A percentile compares a stretch with the other conserved stretches of the same genome.
phyloP scores from a whole-genome alignment of 2,113 vertebrate genomes.

The Garra rufa region DNA sequence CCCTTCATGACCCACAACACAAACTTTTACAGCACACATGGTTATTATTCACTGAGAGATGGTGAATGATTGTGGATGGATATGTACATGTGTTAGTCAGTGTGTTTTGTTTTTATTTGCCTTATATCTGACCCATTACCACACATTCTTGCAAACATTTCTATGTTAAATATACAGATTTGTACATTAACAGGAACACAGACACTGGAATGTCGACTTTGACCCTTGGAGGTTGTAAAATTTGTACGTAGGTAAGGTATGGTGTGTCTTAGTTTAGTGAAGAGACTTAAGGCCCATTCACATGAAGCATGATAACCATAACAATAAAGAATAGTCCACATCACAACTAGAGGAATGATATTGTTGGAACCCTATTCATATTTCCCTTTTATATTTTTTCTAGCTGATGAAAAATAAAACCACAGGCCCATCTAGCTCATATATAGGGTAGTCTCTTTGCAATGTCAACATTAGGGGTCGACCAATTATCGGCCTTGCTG shows the following conservation, averaged over 20 bases:
- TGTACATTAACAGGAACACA: conserved; percentile 17
- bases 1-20: conserved; percentile 61
- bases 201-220: conserved; percentile 19
- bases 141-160: conserved; percentile 12
- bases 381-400: too few species aligned
- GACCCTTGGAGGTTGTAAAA: background rate
- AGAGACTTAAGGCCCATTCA: conserved; percentile 48
- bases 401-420: too few species aligned
- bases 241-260: background rate
- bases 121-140: conserved; percentile 12
- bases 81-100: conserved; percentile 5
- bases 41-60: conserved; percentile 46
- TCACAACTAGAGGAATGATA: background rate
- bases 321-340: background rate
- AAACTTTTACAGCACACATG: conserved; percentile 37
- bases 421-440: too few species aligned
- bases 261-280: conserved; percentile 55
- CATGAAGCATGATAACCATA: background rate
- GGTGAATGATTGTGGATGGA: conserved; percentile 43
- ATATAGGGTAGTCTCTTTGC: too few species aligned
- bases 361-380: too few species aligned
- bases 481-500: too few species aligned
- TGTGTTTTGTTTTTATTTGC: background rate
- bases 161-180: background rate
- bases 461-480: background rate